Base-by-base conservation (phyloP, 2,797 vertebrate genomes). In the Gallirallus australis region DNA sequence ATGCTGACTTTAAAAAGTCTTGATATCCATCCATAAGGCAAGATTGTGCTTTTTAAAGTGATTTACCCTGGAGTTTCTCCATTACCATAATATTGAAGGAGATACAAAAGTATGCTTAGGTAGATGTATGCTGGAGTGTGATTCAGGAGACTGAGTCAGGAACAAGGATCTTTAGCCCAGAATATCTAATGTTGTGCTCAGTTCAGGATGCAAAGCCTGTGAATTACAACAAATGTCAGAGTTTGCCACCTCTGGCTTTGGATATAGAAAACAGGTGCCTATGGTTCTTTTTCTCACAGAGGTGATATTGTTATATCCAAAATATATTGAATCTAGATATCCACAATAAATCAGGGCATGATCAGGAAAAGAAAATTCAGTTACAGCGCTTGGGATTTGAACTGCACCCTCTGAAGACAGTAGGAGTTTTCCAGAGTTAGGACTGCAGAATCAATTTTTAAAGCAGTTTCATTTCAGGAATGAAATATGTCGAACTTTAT, bases 1-100 rank as follows among this genome's bases (percentile, higher is more conserved):
- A 48, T 54, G 63, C 12, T 56, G 70, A 66, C 40, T 94, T 97
- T 81, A 77, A 90, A 84, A 27, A 72, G 94, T 30, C 42, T 84
- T 92, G 69, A 35, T 80, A 73, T 24, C 11, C 39, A 77, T 69
- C 80, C 33, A 0, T 48, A 82, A 61, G 47, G 76, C 54, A 83
- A 69, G 75, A 63, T 13, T 47, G 12, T 64, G 27, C 37, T 91
- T 88, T 86, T 91, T 84, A 42, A 86, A 45, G 54, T 79, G 63
- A 66, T 65, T 28, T 75, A 45, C 8, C n/a, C 60, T 87, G 87
- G 50, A 81, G 45, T 91, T 83, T 75, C 50, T 93, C 31, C 14
- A 24, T 71, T 90, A 20, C n/a, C 9, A 5, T 65, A 59, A 33
- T 63, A 56, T 3, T 86, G 57, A 70, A 83, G 82, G 28, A 86